Conservation (phyloP, 2,888 invertebrate genomes). For the Eristalis tenax region DNA sequence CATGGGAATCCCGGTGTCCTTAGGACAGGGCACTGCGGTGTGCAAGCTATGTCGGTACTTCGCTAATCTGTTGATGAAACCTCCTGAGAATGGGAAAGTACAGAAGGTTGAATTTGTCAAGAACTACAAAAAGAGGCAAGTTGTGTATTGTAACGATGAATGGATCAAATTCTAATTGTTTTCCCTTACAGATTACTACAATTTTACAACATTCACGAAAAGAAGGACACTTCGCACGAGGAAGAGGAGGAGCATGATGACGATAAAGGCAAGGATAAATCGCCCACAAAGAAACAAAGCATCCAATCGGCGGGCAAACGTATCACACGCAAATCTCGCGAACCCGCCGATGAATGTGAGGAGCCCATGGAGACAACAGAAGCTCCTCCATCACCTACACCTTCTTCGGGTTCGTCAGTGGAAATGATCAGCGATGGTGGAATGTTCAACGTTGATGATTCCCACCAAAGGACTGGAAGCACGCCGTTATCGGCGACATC, state of each 20-base stretch:
- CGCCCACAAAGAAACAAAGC: conserved; percentile 80
- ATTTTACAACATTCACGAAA: conserved; percentile 86
- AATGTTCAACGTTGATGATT: conserved; percentile 42
- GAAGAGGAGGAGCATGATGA: conserved; percentile 77
- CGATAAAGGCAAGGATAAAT: conserved; percentile 69
- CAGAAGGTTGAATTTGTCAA: conserved; percentile 81
- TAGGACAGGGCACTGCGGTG: conserved; percentile 87
- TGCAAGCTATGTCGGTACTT: conserved; percentile 92
- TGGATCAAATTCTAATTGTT: not conserved
- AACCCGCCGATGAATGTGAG: conserved; percentile 71
- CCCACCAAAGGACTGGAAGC: conserved; percentile 4
- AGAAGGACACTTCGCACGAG: conserved; percentile 77
- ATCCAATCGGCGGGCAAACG: conserved; percentile 75
- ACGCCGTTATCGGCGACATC: conserved; percentile 1
- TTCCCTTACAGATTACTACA: conserved; percentile 85
- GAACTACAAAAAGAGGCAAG: conserved; percentile 85
- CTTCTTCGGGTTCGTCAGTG: conserved; percentile 73
- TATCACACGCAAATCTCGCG: conserved; percentile 8
- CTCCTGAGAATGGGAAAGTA: conserved; percentile 82
- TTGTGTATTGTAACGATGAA: conserved; percentile 20
- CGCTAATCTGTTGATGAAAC: conserved; percentile 87
- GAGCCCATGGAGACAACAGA: conserved; percentile 73
- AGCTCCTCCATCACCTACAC: conserved; percentile 69
- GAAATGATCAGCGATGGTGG: conserved; percentile 70
- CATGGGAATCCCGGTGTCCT: conserved; percentile 86